Evolutionary conservation across 2,797 vertebrate species (phyloP), one percentile per base, ranked within the genome.

Genomic region (Pampus argenteus): DNA sequence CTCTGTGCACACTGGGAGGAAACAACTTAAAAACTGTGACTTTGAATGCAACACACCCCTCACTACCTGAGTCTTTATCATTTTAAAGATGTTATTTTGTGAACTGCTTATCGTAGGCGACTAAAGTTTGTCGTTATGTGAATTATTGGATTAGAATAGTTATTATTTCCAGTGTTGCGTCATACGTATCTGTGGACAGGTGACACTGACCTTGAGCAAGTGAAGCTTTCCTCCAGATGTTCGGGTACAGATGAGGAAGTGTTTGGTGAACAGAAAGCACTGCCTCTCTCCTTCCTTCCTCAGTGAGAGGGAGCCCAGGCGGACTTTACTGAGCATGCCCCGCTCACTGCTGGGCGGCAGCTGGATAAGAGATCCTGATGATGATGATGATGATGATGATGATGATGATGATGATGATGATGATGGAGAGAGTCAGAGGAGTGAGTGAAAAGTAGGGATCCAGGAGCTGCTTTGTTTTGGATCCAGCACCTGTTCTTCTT

Each of bases 181-280:
- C 4, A 17, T 14, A 9, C 13, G 36, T 1, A 6, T 74, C 14
- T 45, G 61, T 20, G 5, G 2, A 15, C 29, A 78, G 48, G n/a
- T 29, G 72, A 45, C 13, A 44, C 68, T 10, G 92, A 98, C 98
- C 96, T 99, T 99, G 47, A 98, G 96, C 71, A 99, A 89, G 91
- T 98, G 98, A 6, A 99, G 94, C 79, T 99, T 99, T 67, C 98
- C 97, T 79, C 98, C 96, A n/a, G 97, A 99, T 63, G 97, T 98
- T 65, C 97, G 94, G 2, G 96, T 98, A 54, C 98, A 99, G 91
- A 98, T 96, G 91, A 99, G 93, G 76, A 99, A 96, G 92, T 99
- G 97, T 73, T 99, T 99, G 84, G 98, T 99, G 82, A 99, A 99
- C 76, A 99, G 94, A 85, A 98, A 99, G 79, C 98, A 99, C 84